Evolutionary conservation across 2,888 invertebrate species (phyloP), one percentile per base, ranked within the genome.

Genomic region (Archaeoteleia sp.): DNA sequence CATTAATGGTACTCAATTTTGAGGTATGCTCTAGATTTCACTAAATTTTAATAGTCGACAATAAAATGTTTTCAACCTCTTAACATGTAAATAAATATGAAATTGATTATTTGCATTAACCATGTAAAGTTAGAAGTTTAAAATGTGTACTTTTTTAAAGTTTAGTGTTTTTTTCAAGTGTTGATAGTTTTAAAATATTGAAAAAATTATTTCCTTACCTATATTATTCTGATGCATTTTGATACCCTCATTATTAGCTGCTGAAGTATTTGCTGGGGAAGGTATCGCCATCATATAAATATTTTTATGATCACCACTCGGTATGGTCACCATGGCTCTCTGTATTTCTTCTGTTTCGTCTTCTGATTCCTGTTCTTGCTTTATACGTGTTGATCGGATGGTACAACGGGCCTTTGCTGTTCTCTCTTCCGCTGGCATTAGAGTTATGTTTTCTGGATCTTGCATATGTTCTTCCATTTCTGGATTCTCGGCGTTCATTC

Each of bases 401-500:
- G 85, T 85, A 30, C 85, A 85, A 34, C 82, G 79, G 6, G 85
- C 85, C 62, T 85, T 85, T 1, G 85, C 85, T 1, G 78, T 74
- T 63, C 82, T 76, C 57, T 85, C 84, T 54, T 85, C 85, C 1
- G 85, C 74, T 2, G 84, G 83, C 17, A 79, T 75, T 15, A 89
- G 72, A 4, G 88, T 88, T 29, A 89, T 89, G 58, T 86, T 87
- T 69, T 86, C 87, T 3, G 88, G 87, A 66, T 84, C 83, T 0
- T 82, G 78, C 30, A 81, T 67, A 27, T 73, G 67, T 40, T 85
- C 85, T 32, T 85, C 85, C 67, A 81, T 78, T 55, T 85, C 85
- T 32, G 80, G 69, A 70, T 82, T 84, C 39, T 85, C 85, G 1
- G 82, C 80, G 54, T 76, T 76, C 81, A 85, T 83, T 27, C 85